Percentiles rank a stretch among this genome's conserved stretches.
These are phyloP conservation scores for Heterotis niloticus DNA, from an alignment of 2,113 vertebrate genomes.

Conservation along the genomic window DNA sequence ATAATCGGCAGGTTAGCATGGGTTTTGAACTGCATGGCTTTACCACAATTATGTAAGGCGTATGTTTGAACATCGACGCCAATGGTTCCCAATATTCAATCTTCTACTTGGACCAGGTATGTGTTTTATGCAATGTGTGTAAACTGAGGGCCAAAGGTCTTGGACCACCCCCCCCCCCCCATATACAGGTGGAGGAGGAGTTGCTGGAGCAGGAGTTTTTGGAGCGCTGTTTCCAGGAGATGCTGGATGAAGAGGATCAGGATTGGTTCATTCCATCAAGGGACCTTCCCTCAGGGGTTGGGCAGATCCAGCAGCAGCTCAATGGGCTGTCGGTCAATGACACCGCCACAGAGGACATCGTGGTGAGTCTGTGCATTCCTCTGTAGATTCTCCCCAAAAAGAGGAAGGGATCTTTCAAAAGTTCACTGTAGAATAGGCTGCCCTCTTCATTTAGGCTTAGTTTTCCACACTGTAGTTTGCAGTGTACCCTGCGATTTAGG, in stretches of 20 bases:
- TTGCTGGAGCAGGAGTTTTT: conserved; percentile 94
- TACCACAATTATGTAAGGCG: too few relatives aligned
- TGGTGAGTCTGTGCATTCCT: conserved; percentile 66
- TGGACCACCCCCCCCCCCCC: too few relatives aligned
- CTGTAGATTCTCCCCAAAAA: too few relatives aligned
- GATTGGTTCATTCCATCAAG: conserved; percentile 96
- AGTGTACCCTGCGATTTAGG: too few relatives aligned
- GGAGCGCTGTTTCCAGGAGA: conserved; percentile 96
- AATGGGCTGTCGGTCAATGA: conserved; percentile 77
- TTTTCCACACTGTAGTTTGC: too few relatives aligned
- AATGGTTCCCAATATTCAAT: too few relatives aligned
- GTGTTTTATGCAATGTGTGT: too few relatives aligned
- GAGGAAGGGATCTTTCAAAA: too few relatives aligned
- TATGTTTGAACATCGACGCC: too few relatives aligned
- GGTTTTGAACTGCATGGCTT: neutral
- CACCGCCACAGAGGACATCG: conserved; percentile 78
- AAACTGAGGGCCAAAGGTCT: neutral
- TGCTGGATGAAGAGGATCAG: conserved; percentile 95
- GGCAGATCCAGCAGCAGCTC: conserved; percentile 90
- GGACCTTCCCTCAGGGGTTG: conserved; percentile 83
- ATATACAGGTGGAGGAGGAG: conserved; percentile 87
- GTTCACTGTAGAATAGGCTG: too few relatives aligned
- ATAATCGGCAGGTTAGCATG: conserved; percentile 81
- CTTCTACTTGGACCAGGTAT: too few relatives aligned
- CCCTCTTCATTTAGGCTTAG: too few relatives aligned